Base-by-base conservation (phyloP, 2,888 invertebrate species). In the Nephrotoma guestfalica region DNA sequence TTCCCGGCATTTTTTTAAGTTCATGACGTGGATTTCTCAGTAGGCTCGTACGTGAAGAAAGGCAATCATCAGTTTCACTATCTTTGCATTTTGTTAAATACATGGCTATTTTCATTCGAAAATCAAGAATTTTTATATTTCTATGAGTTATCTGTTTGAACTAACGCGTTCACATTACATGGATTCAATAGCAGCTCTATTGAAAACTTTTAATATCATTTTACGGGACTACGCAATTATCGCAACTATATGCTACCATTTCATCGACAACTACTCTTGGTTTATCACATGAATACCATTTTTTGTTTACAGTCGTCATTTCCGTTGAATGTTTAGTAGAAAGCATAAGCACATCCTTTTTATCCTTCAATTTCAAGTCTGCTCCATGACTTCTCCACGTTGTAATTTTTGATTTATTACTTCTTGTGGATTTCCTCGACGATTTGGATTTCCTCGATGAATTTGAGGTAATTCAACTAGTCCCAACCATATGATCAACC, bases 1-100 rank as follows among this genome's bases (percentile, higher is more conserved):
- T n/a, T n/a, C n/a, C n/a, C n/a, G n/a, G n/a, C n/a, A n/a, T n/a
- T n/a, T n/a, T n/a, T n/a, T n/a, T n/a, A 86, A 86, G 86, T 57
- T 86, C 85, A 86, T 86, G 86, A 86, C 86, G 86, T 85, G 86
- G 86, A 85, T 86, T 57, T 86, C 85, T 86, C 57, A 86, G 85
- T 86, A 86, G 57, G 57, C 86, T 86, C 42, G 57, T 85, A 86
- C 85, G 86, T 86, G 86, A 85, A 86, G 86, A 86, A 51, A 86
- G 85, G 85, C 85, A 86, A 57, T 86, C 85, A 86, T 86, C 86
- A 18, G 86, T 57, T 85, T 85, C 85, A 86, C 51, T 41, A 86
- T 86, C 86, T 86, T 85, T 15, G 85, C 86, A 86, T 86, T 86
- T 86, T 84, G 86, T 84, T 86, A 86, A 86, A 84, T 86, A 83